Percentiles rank a stretch among this genome's conserved stretches.
Evolutionary conservation across 2,888 invertebrate genomes (phyloP).

Genomic region (Drosophila niveifrons): DNA sequence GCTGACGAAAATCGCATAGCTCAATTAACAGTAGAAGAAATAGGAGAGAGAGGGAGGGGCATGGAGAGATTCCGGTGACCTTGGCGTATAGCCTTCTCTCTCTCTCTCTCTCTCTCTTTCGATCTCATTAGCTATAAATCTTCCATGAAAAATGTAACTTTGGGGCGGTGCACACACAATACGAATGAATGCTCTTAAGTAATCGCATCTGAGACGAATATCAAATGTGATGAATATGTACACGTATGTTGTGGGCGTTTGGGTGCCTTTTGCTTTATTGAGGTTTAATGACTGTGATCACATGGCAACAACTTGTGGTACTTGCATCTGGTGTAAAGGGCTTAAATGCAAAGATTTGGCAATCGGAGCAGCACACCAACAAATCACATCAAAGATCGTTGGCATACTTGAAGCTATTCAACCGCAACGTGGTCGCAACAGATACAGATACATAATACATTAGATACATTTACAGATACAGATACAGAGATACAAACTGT

Average conservation of each 20-base stretch:
- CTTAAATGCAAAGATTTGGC: conserved; percentile 76
- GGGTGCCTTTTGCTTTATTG: conserved; percentile 36
- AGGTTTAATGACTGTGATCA: conserved; percentile 63
- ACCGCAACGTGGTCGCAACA: conserved; percentile 75
- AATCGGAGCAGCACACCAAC: conserved; percentile 55
- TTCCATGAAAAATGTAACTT: conserved; percentile 42
- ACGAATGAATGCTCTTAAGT: conserved; percentile 51
- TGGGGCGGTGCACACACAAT: conserved; percentile 50
- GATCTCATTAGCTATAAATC: conserved; percentile 30
- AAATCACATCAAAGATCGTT: conserved; percentile 72
- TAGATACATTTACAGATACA: conserved; percentile 26
- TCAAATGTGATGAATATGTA: conserved; percentile 37
- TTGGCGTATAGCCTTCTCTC: conserved; percentile 43
- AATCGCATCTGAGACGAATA: conserved; percentile 67
- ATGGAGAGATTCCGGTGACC: conserved; percentile 47
- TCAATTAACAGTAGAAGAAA: conserved; percentile 6
- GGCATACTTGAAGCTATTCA: conserved; percentile 72
- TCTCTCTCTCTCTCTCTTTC: no score
- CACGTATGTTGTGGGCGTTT: conserved; percentile 21
- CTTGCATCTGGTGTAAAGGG: conserved; percentile 69
- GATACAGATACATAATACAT: conserved; percentile 13
- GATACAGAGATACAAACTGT: background rate
- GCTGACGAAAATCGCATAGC: conserved; percentile 44
- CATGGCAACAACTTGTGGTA: conserved; percentile 59
- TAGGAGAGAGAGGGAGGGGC: background rate